These are phyloP conservation scores for Stegodyphus dumicola DNA, from an alignment of 1,140 invertebrate species.

Conservation along the genomic window DNA sequence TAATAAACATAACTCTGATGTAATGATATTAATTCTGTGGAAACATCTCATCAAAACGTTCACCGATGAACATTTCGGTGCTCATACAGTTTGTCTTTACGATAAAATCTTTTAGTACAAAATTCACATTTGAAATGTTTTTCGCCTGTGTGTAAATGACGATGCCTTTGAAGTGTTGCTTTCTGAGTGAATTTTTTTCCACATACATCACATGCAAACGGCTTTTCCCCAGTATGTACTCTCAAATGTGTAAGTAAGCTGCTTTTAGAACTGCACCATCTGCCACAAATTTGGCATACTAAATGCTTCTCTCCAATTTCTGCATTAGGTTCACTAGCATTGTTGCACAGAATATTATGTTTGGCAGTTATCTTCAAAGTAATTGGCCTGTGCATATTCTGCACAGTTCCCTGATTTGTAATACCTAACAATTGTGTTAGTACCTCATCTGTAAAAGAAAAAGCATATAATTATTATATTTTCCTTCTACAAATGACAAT, in stretches of 20 bases:
- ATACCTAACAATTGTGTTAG: too few species aligned
- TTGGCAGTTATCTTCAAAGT: too few species aligned
- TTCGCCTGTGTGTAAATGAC: conserved; percentile 66
- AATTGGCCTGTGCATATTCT: too few species aligned
- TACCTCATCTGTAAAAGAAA: too few species aligned
- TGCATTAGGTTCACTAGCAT: too few species aligned
- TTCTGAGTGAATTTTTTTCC: conserved; percentile 74
- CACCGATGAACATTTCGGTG: conserved; percentile 38
- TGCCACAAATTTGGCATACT: conserved; percentile 44
- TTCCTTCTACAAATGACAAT: too few species aligned
- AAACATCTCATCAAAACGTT: too few species aligned
- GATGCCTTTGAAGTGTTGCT: conserved; percentile 55
- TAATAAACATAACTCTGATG: too few species aligned
- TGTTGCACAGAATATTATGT: too few species aligned
- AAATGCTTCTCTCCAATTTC: conserved; percentile 28
- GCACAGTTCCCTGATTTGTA: too few species aligned
- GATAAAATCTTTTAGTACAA: conserved; percentile 64
- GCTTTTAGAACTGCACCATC: conserved; percentile 52
- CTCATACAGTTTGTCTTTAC: conserved; percentile 56
- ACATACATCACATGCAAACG: conserved; percentile 66
- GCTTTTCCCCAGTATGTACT: conserved; percentile 62
- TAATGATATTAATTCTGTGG: too few species aligned
- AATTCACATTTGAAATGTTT: conserved; percentile 71
- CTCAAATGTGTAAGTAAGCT: conserved; percentile 49
- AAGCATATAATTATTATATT: too few species aligned